Evolutionary conservation across 2,888 invertebrate species (phyloP), one percentile per base, ranked within the genome.

Genomic region (Drosophila rubida): DNA sequence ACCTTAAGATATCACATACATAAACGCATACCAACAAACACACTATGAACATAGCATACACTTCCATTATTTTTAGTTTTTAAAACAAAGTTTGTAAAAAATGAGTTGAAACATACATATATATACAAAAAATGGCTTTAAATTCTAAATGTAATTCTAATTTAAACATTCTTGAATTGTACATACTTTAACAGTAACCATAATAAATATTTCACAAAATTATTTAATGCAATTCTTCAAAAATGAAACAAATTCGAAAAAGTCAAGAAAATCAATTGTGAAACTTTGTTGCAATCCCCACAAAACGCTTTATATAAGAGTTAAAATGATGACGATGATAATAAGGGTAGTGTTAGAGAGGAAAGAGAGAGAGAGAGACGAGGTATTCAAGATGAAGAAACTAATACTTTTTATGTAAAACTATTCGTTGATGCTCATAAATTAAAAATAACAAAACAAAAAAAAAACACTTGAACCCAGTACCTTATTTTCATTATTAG

Each of bases 401-500:
- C 42, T 64, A 75, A 61, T 69, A 78, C 69, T 72, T 81, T 71
- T 76, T 78, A 69, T 80, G 78, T 68, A 64, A 78, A 78, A 82
- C 85, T 76, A 79, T 81, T 76, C 85, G 81, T 84, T 84, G 74
- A 82, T 82, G 85, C 84, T 87, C 87, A 78, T 78, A 69, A 59
- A 61, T 75, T 68, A 50, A 58, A 72, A 72, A 64, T 60, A 71
- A 59, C 35, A 57, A 51, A 57, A 39, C 48, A 66, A 83, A 11
- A 32, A 11, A 32, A 32, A 32, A 32, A 88, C 89, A 90, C 89
- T 89, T 89, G 79, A 90, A 90, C 90, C 90, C 90, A 90, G 90
- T 90, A 90, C 90, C 90, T 90, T 90, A 90, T 90, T 90, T 90
- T 89, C 89, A 80, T 86, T 83, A 78, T 82, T 83, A 86, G 87